Conservation (phyloP, 2,113 vertebrate genomes). For the Brachypodius melanocephalos region DNA sequence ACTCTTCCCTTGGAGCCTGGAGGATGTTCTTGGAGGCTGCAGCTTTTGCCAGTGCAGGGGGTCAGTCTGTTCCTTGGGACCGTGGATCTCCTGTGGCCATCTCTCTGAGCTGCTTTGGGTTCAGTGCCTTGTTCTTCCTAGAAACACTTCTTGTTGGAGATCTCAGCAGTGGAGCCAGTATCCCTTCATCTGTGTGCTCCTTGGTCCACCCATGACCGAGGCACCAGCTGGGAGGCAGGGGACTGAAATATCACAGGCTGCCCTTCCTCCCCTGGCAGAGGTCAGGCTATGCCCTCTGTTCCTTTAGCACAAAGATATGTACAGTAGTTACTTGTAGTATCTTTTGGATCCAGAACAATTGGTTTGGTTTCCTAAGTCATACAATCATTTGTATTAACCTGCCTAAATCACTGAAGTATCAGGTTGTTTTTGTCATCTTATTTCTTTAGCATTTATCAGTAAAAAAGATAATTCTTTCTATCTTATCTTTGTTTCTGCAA, state of each 20-base stretch:
- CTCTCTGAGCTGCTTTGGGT: not conserved
- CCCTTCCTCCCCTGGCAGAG: not conserved
- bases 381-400: not conserved
- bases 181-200: not conserved
- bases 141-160: not conserved
- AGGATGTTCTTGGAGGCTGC: not conserved
- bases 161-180: not conserved
- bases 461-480: not conserved
- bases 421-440: not conserved
- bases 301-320: not conserved
- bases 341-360: not conserved
- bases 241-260: not conserved
- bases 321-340: not conserved
- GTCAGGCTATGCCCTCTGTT: not conserved
- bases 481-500: not conserved
- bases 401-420: not conserved
- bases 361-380: not conserved
- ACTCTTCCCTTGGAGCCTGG: not conserved
- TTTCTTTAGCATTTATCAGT: not conserved
- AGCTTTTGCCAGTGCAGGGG: not conserved
- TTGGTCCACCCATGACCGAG: not conserved
- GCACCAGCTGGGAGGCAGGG: no score
- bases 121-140: not conserved
- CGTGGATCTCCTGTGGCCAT: not conserved
- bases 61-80: not conserved